Conservation (phyloP, 1,140 invertebrate species). For the Ips nitidus region DNA sequence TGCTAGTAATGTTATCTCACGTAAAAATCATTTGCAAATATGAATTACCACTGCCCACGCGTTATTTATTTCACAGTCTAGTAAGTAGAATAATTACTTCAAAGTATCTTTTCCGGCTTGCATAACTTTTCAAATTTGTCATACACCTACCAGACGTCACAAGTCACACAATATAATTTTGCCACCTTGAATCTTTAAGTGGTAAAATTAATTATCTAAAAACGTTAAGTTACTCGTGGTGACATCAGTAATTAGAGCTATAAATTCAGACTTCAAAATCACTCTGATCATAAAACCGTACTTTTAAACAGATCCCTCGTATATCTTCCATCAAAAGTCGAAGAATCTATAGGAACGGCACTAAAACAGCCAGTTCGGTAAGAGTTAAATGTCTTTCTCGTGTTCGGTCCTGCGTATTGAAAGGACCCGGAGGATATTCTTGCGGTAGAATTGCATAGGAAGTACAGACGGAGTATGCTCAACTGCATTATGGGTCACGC, state of each 20-base stretch:
- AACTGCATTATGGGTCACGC: constrained; percentile 16
- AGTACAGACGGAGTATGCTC: constrained; percentile 12
- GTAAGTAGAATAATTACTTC: no score
- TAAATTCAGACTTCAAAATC: no score
- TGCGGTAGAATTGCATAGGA: constrained; percentile 20
- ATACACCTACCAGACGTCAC: no score
- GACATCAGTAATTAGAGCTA: no score
- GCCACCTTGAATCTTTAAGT: background rate
- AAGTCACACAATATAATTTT: background rate
- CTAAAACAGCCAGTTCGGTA: background rate
- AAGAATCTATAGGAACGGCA: constrained; percentile 19
- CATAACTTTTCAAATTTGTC: no score
- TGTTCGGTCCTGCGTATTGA: constrained; percentile 10
- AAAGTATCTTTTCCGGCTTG: no score
- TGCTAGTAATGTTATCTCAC: no score
- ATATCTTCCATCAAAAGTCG: background rate
- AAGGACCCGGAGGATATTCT: constrained; percentile 20
- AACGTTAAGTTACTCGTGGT: no score
- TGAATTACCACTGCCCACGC: no score
- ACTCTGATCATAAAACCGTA: background rate
- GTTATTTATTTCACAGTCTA: no score
- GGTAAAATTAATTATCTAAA: no score
- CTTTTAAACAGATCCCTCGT: constrained; percentile 7
- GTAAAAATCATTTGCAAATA: no score
- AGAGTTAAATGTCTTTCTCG: constrained; percentile 19